Percentiles rank a stretch among this genome's conserved stretches.
Conservation (phyloP, 2,888 invertebrate genomes). For the Eilema griseolum region DNA sequence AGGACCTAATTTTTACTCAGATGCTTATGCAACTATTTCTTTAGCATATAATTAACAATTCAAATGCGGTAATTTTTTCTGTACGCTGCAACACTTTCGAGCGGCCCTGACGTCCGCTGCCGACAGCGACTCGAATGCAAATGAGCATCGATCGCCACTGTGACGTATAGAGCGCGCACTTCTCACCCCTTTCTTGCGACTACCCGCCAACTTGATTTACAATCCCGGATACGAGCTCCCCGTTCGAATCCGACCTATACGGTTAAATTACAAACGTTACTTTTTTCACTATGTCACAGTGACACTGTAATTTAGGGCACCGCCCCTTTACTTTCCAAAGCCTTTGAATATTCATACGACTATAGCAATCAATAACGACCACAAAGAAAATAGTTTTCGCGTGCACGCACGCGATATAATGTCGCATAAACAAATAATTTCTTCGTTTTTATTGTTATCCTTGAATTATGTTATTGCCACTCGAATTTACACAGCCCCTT, state of each 20-base stretch:
- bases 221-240: constrained; percentile 81
- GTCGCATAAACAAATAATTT: constrained; percentile 86
- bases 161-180: constrained; percentile 82
- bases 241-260: constrained; percentile 76
- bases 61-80: constrained; percentile 78
- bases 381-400: constrained; percentile 85
- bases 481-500: constrained; percentile 66
- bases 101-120: constrained; percentile 81
- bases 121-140: constrained; percentile 81
- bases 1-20: constrained; percentile 77
- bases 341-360: constrained; percentile 85
- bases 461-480: constrained; percentile 71
- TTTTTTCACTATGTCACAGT: constrained; percentile 84
- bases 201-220: constrained; percentile 85
- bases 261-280: constrained; percentile 74
- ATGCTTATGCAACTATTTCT: constrained; percentile 83
- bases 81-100: constrained; percentile 81
- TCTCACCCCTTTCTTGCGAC: constrained; percentile 85
- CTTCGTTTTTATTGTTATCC: constrained; percentile 80
- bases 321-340: constrained; percentile 83
- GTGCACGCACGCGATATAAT: constrained; percentile 85
- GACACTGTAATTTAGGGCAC: constrained; percentile 86
- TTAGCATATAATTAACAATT: constrained; percentile 80
- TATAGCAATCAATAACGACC: constrained; percentile 85
- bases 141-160: constrained; percentile 82